Evolutionary conservation across 2,888 invertebrate genomes (phyloP), one percentile per base, ranked within the genome.

Genomic region (Polyommatus iphigenia): DNA sequence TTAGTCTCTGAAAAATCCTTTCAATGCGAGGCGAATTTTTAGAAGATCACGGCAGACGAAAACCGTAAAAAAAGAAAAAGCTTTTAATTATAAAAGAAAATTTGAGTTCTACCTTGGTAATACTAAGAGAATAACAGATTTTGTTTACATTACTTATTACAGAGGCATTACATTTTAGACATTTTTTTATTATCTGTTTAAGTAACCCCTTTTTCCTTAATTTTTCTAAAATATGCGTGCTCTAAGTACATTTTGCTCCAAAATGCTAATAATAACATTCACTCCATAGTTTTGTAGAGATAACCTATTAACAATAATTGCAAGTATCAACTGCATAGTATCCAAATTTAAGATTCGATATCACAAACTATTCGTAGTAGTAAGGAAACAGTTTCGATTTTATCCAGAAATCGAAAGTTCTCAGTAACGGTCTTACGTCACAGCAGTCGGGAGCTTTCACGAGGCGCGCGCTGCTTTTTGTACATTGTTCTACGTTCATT

Each of bases 321-420:
- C 13, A 50, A 50, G 50, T 15, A 50, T 50, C 50, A 50, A 50
- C 50, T 50, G 15, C 0, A 50, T 4, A 50, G 50, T 50, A 50
- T 50, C 15, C 50, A 50, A 50, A 50, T 50, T 50, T 50, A 50
- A 5, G 7, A 18, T 54, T 54, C 5, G 5, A 54, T 18, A 54
- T 5, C 54, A 41, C 4, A 4, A 20, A 50, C 71, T 54, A 79
- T 80, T 78, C 50, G 72, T 71, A 46, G 76, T 71, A 76, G 77
- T 79, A 82, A 87, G 87, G 87, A 87, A 87, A 84, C 84, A 76
- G 81, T 79, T 82, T 86, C 85, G 84, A 84, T 86, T 89, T 89
- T 87, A 90, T 91, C 91, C 91, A 90, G 91, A 90, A 88, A 90
- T 84, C 85, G 91, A 91, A 90, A 91, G 91, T 88, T 81, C 81